phyloP scores from a whole-genome alignment of 2,113 vertebrate species.

The Echinops telfairi region DNA sequence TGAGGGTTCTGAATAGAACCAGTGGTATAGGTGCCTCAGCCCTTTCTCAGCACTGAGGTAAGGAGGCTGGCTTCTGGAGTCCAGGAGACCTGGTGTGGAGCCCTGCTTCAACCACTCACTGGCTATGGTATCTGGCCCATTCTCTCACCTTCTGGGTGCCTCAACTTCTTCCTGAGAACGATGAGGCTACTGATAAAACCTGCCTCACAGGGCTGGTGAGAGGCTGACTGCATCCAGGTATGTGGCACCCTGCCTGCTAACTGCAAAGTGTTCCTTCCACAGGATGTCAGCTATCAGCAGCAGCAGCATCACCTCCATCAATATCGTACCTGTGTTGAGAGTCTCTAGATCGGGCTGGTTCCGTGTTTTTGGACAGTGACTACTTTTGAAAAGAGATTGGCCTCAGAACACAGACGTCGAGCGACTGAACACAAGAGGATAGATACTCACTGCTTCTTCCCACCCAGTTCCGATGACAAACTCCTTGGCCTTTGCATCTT shows the following conservation, averaged over 20 bases:
- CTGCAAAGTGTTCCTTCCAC: neutral
- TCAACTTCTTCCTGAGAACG: neutral
- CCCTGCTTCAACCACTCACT: neutral
- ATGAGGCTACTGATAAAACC: neutral
- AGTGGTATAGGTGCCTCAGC: neutral
- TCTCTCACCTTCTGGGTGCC: neutral
- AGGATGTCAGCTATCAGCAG: no score
- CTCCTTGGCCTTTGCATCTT: slow-evolving; percentile 80
- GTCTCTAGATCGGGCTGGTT: no score
- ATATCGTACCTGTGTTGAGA: neutral
- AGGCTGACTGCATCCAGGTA: no score
- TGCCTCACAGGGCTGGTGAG: no score
- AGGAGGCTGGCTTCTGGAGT: neutral
- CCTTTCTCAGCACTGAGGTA: neutral
- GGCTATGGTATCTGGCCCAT: neutral
- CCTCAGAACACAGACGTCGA: neutral
- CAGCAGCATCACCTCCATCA: no score
- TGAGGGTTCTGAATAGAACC: neutral
- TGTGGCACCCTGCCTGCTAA: neutral
- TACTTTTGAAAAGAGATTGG: neutral
- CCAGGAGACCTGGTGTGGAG: neutral
- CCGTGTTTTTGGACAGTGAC: neutral
- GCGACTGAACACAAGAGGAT: neutral
- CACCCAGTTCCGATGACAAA: slow-evolving; percentile 83
- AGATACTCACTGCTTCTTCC: slow-evolving; percentile 92